Base-by-base conservation (phyloP, 2,113 vertebrate genomes). In the Rhea pennata region DNA sequence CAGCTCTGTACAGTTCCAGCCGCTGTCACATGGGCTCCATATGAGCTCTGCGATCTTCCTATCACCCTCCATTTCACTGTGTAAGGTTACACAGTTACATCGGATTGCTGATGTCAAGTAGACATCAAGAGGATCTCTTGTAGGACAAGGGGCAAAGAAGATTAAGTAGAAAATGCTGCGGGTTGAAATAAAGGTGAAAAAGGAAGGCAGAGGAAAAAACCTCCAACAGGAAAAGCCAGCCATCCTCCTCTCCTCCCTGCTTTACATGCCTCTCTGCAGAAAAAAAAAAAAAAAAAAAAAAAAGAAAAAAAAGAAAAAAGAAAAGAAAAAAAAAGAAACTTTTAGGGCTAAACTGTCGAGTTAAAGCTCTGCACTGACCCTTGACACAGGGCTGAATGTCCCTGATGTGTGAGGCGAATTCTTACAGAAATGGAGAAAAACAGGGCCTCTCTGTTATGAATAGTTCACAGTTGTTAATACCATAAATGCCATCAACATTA, bases 381-480 rank as follows among this genome's bases (percentile, higher is more conserved):
- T 51, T 0, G 1, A 58, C 64, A 42, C 12, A 58, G 12, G 0
- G 0, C 31, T 89, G 39, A 70, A 48, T 29, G 22, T 40, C 12
- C 48, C 31, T n/a, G 56, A 15, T 40, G 58, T 58, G 22, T 36
- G 33, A 33, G 3, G 33, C 26, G 22, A 69, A 74, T 74, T 85
- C 79, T 58, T 64, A 71, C 7, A 67, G 44, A 90, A 84, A 81
- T 12, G 5, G 46, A 84, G 21, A 27, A 71, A 70, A 71, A 44
- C 2, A 17, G 11, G 8, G 9, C 33, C 15, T 92, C 15, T 9
- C 27, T 71, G 5, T 51, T 71, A 31, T 3, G 19, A 71, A 17
- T 23, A 48, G 69, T 26, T 76, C 36, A 16, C 70, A 74, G 24
- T 3, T 77, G 14, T 46, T 88, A 64, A 53, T 65, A 58, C 31